phyloP scores from a whole-genome alignment of 2,797 vertebrate genomes.

The Calcarius lapponicus region DNA sequence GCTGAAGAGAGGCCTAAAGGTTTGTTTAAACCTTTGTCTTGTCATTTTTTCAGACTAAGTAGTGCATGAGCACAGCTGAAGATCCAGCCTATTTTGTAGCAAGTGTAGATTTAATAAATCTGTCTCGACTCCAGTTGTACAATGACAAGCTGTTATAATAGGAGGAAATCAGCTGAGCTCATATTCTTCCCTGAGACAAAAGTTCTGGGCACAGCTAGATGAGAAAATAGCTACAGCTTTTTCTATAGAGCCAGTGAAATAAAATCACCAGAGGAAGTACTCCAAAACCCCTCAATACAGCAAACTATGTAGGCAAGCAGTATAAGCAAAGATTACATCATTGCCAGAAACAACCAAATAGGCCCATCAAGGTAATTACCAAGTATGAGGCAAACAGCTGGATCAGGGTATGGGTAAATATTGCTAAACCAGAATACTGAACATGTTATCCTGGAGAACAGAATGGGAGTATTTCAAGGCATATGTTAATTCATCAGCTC shows the following conservation, averaged over 20 bases:
- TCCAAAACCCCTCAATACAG: background rate
- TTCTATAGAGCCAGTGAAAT: slow-evolving; percentile 7
- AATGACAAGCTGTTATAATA: background rate
- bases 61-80: background rate
- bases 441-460: background rate
- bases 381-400: slow-evolving; percentile 37
- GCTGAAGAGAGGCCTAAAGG: background rate
- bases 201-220: slow-evolving; percentile 12
- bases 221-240: slow-evolving; percentile 27
- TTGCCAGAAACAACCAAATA: slow-evolving; percentile 25
- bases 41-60: background rate
- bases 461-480: slow-evolving; percentile 18
- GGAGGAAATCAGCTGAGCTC: background rate
- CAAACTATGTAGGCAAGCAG: background rate
- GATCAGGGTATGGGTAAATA: slow-evolving; percentile 1
- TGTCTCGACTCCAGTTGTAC: background rate
- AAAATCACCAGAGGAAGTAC: background rate
- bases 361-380: slow-evolving; percentile 23
- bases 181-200: slow-evolving; percentile 7
- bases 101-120: background rate
- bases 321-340: slow-evolving; percentile 35
- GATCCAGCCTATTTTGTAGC: background rate
- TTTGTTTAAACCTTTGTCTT: background rate
- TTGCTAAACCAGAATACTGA: background rate
- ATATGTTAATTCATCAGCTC: background rate